These are phyloP conservation scores for Siniperca scherzeri DNA, from an alignment of 2,797 vertebrate genomes.

Conservation along the genomic window DNA sequence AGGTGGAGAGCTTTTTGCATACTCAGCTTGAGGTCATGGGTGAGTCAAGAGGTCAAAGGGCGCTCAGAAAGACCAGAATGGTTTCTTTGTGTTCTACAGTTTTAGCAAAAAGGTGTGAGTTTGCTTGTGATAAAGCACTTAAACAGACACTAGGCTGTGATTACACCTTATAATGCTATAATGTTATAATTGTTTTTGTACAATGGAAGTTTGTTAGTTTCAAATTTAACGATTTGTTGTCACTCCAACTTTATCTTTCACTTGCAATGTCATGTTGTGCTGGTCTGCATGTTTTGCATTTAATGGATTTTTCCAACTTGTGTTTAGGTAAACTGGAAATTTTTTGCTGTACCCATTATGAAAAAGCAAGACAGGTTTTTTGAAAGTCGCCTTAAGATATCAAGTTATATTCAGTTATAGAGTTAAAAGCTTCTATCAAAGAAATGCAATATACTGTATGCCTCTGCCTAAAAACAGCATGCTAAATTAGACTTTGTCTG, in stretches of 20 bases:
- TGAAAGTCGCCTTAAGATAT: not conserved
- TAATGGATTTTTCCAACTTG: not conserved
- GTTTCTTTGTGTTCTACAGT: conserved; percentile 6
- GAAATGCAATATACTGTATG: not conserved
- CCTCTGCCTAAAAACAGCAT: not conserved
- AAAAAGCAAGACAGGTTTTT: not conserved
- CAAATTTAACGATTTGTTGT: not conserved
- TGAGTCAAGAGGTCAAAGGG: conserved; percentile 72
- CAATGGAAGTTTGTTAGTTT: conserved; percentile 9
- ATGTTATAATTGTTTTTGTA: not conserved
- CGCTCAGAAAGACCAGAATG: not conserved
- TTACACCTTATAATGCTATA: not conserved
- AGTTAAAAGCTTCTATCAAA: not conserved
- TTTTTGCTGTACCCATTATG: not conserved
- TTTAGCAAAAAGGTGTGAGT: not conserved
- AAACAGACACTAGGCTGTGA: not conserved
- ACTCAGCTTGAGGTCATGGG: conserved; percentile 92
- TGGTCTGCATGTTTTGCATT: not conserved
- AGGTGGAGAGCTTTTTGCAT: conserved; percentile 92
- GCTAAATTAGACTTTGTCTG: not conserved
- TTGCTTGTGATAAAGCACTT: not conserved
- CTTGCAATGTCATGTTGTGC: not conserved
- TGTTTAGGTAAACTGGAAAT: not conserved
- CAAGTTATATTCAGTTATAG: not conserved
- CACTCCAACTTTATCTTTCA: not conserved